A percentile compares a stretch with the other conserved stretches of the same genome.
These are phyloP conservation scores for Lasioglossum baleicum DNA, from an alignment of 1,140 invertebrate genomes.

Conservation along the genomic window DNA sequence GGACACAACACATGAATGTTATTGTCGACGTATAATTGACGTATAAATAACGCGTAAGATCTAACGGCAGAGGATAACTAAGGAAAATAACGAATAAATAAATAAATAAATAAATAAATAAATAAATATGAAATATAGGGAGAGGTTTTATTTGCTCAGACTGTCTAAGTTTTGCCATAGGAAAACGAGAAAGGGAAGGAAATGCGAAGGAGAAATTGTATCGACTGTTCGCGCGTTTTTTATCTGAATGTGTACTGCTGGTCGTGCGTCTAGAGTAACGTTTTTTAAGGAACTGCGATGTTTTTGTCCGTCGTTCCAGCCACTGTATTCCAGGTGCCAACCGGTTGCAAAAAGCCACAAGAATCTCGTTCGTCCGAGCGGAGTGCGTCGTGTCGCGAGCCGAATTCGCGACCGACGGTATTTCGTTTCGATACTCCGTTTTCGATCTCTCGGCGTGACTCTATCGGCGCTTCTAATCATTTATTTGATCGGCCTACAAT, in stretches of 20 bases:
- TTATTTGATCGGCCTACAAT: no score
- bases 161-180: conserved; percentile 76
- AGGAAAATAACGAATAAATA: conserved; percentile 9
- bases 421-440: conserved; percentile 25
- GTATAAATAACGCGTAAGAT: conserved; percentile 14
- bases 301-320: conserved; percentile 42
- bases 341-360: conserved; percentile 12
- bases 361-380: conserved; percentile 41
- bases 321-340: conserved; percentile 55
- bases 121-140: conserved; percentile 1
- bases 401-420: background rate
- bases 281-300: conserved; percentile 31
- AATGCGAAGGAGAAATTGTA: conserved; percentile 8
- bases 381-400: conserved; percentile 17
- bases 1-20: conserved; percentile 21
- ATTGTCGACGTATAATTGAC: conserved; percentile 35
- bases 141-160: conserved; percentile 72
- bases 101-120: conserved; percentile 16
- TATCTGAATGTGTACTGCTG: conserved; percentile 31
- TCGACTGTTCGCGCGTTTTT: conserved; percentile 43
- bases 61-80: conserved; percentile 5
- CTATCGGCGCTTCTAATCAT: background rate
- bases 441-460: conserved; percentile 30
- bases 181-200: background rate
- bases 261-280: conserved; percentile 42